Evolutionary conservation across 1,140 invertebrate genomes (phyloP).

Genomic region (Lepidostoma basale): DNA sequence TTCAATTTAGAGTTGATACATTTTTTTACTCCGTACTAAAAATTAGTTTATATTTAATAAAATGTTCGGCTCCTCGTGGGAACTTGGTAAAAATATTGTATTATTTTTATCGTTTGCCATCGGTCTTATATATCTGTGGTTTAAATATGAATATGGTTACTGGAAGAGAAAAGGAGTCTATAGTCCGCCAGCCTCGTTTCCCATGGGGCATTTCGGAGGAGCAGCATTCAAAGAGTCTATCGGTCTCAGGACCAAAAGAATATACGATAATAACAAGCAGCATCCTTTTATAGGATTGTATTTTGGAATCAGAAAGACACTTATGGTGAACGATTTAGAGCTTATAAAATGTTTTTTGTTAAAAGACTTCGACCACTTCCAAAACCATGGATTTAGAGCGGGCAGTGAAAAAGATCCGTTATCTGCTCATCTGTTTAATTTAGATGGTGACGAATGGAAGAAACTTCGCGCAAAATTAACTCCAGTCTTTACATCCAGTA

Average conservation of each 20-base stretch:
- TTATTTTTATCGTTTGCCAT: no score
- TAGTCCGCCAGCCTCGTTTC: conserved; percentile 48
- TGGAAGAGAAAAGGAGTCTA: conserved; percentile 50
- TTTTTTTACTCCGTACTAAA: no score
- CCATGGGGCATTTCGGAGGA: conserved; percentile 55
- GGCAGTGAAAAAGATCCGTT: no score
- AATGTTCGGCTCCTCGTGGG: no score
- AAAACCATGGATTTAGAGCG: conserved; percentile 56
- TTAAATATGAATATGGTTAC: conserved; percentile 9
- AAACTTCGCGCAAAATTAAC: no score
- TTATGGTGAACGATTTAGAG: conserved; percentile 61
- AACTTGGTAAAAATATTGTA: no score
- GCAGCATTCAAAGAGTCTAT: conserved; percentile 39
- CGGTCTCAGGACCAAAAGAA: background rate
- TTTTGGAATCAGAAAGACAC: background rate
- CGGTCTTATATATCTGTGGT: conserved; percentile 2
- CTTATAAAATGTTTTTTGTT: conserved; percentile 66
- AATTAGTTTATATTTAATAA: no score
- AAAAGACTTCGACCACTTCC: conserved; percentile 64
- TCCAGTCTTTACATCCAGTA: no score
- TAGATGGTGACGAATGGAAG: no score
- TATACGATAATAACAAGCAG: conserved; percentile 44
- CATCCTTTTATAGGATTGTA: conserved; percentile 8
- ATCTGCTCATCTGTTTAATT: no score
- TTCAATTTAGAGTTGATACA: no score